A percentile compares a stretch with the other conserved stretches of the same genome.
phyloP scores from a whole-genome alignment of 2,888 invertebrate species.

The Acrobasis consociella region DNA sequence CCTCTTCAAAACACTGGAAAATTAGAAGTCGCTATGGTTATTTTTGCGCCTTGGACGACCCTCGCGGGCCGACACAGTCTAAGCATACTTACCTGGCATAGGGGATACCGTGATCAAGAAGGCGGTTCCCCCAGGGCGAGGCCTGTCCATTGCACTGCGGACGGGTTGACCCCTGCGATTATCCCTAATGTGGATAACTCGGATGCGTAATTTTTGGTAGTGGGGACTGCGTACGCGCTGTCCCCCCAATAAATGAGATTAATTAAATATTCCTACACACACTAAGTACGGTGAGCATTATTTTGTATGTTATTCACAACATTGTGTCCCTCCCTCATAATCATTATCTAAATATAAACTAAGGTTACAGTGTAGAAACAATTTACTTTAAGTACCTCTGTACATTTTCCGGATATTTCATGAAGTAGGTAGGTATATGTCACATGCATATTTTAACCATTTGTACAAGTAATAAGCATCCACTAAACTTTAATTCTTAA shows the following conservation, averaged over 20 bases:
- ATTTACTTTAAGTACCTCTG: too few relatives aligned
- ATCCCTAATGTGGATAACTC: conserved; percentile 21
- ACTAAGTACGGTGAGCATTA: too few relatives aligned
- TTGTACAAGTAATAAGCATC: too few relatives aligned
- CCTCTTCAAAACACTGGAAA: neutral
- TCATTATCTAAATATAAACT: too few relatives aligned
- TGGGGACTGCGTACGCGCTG: conserved; percentile 20
- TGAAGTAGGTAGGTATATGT: too few relatives aligned
- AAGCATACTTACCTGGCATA: conserved; percentile 22
- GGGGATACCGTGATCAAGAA: conserved; percentile 21
- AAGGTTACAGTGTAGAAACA: too few relatives aligned
- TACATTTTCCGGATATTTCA: too few relatives aligned
- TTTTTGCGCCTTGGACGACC: conserved; percentile 1
- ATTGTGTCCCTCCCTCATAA: too few relatives aligned
- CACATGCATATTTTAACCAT: too few relatives aligned
- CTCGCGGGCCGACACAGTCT: neutral
- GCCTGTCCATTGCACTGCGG: conserved; percentile 19
- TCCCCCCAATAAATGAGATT: neutral
- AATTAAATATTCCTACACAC: too few relatives aligned
- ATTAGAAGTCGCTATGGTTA: neutral
- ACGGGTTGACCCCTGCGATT: conserved; percentile 21
- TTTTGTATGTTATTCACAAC: too few relatives aligned
- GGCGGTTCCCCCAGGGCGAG: conserved; percentile 21
- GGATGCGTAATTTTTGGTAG: conserved; percentile 21
- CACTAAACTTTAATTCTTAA: too few relatives aligned